Evolutionary conservation across 2,888 invertebrate genomes (phyloP).

Genomic region (Epistrophe eligans): DNA sequence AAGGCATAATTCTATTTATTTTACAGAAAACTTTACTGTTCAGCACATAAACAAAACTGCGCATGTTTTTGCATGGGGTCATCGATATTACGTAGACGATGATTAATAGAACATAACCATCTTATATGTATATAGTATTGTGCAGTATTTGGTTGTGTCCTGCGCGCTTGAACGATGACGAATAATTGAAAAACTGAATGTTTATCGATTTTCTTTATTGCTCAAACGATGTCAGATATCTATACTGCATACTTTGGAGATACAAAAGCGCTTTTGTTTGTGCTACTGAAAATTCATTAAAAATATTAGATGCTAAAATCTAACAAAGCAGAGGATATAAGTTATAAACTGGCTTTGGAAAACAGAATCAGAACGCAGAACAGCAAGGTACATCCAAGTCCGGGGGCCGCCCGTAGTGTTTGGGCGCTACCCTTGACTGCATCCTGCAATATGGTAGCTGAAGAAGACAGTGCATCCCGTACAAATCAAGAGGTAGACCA

Average conservation of each 20-base stretch:
- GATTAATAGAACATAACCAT: no score
- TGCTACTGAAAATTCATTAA: background rate
- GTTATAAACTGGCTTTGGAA: constrained; percentile 83
- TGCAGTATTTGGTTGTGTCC: background rate
- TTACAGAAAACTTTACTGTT: no score
- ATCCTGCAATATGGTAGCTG: constrained; percentile 91
- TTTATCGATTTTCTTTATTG: background rate
- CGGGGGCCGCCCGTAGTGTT: constrained; percentile 95
- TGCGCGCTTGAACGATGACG: background rate
- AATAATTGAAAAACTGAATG: background rate
- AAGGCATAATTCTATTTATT: no score
- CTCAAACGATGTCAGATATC: background rate
- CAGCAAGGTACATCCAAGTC: constrained; percentile 90
- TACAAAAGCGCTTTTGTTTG: background rate
- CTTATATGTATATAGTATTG: no score
- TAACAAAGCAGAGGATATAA: constrained; percentile 20
- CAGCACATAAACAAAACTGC: no score
- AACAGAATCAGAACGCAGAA: constrained; percentile 83
- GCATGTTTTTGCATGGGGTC: no score
- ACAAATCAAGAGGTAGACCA: constrained; percentile 83
- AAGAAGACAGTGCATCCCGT: constrained; percentile 86
- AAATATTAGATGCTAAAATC: constrained; percentile 5
- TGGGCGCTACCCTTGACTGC: constrained; percentile 93
- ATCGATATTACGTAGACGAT: no score
- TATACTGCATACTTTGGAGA: background rate